Base-by-base conservation (phyloP, 2,113 vertebrate genomes). In the Apaloderma vittatum region DNA sequence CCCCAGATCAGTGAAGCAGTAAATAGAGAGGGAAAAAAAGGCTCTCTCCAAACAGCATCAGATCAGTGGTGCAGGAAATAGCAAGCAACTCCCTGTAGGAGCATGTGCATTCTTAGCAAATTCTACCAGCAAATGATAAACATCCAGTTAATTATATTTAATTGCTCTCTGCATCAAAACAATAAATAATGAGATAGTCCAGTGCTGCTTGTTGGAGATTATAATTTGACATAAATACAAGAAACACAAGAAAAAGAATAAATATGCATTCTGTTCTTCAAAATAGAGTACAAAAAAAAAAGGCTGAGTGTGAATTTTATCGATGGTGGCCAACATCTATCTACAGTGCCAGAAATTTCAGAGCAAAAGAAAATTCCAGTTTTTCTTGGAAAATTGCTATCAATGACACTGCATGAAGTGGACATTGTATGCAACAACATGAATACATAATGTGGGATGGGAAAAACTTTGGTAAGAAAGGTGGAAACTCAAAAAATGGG, bases 71-170 rank as follows among this genome's bases (percentile, higher is more conserved):
- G 97, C 98, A 98, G 73, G 97, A 98, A 98, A 98, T 98, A 97
- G 95, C 97, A 97, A 97, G 96, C 95, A 97, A 97, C 97, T 98
- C 98, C 97, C 98, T 45, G 73, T 96, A 98, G 98, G 54, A 97
- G 73, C 94, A 97, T 95, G 86, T 90, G 96, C 97, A 94, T 97
- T 97, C 97, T 89, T 94, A 97, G 92, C 94, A 98, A 98, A 98
- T 98, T 98, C 96, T 86, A 97, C 91, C 72, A 89, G 90, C 94
- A 97, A 97, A 97, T 54, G n/a, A 94, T 93, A 97, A 98, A 98
- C 96, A 98, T 83, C 79, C 93, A 93, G 92, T 96, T 98, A 98
- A 98, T 98, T 98, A 97, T 98, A 97, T 97, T 97, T 98, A 98
- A 98, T 98, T 97, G 93, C 90, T 95, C 78, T 95, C 91, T 97